Evolutionary conservation across 2,797 vertebrate species (phyloP), one percentile per base, ranked within the genome.

Genomic region (Melopsittacus undulatus): DNA sequence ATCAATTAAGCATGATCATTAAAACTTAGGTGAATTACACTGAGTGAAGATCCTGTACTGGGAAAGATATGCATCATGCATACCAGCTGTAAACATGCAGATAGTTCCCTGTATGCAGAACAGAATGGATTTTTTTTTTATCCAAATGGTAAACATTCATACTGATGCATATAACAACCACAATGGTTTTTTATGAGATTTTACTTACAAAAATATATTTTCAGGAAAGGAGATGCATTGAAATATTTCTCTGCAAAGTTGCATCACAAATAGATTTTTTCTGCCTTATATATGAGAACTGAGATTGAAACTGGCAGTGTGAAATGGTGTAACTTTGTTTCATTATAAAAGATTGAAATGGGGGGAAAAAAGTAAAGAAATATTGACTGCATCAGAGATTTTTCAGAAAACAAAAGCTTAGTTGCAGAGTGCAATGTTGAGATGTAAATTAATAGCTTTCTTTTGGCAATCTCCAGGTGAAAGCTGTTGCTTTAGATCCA

Each of bases 401-500:
- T 82, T 89, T 91, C 26, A 63, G 49, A 70, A 78, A 77, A 63
- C 40, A 63, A 82, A 87, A 83, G 11, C 6, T 75, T 72, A 49
- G 4, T 70, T 87, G 30, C 32, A 36, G 38, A 40, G 13, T 43
- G 0, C 48, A 27, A 27, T 88, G 52, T 74, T 94, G 64, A 88
- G 46, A 64, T 72, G 30, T 40, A 89, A 86, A 87, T 77, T 81
- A 54, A 20, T 91, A 59, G 45, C 19, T 92, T 94, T 52, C 43
- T 92, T 72, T 93, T 94, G 63, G n/a, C 82, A 64, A 74, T 89
- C 54, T 78, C 48, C 80, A 99, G 99, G 99, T 99, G 83, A 99
- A 99, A 98, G 98, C 98, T 92, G 98, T 99, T 52, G 97, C 98
- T 61, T 95, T 99, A 95, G 98, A 99, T 95, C 98, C 98, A 51